These are phyloP conservation scores for Ceuthmochares aereus DNA, from an alignment of 2,113 vertebrate genomes.

Conservation along the genomic window DNA sequence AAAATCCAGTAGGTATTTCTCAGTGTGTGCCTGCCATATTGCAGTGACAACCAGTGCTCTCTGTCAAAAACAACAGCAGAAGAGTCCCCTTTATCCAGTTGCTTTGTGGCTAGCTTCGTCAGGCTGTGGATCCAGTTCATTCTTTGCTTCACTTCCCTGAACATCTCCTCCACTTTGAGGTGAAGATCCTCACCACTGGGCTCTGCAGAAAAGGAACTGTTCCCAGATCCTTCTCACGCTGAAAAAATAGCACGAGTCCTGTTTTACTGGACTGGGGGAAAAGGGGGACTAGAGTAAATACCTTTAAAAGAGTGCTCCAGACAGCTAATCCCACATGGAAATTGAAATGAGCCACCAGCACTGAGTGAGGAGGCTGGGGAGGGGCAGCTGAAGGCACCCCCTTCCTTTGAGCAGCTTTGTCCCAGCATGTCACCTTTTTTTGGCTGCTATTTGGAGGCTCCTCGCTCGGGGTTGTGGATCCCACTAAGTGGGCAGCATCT, in stretches of 20 bases:
- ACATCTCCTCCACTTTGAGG: not conserved
- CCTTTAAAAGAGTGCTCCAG: not conserved
- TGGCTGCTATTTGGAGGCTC: not conserved
- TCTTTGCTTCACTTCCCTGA: not conserved
- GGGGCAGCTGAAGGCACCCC: not conserved
- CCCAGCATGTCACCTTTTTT: not conserved
- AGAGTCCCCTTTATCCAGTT: not conserved
- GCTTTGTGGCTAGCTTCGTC: not conserved
- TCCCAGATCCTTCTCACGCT: not conserved
- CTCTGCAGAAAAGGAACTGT: not conserved
- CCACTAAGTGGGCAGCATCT: not conserved
- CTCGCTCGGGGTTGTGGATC: not conserved
- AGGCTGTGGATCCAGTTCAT: not conserved
- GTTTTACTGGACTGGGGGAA: not conserved
- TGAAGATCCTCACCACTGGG: not conserved
- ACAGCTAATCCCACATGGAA: not conserved
- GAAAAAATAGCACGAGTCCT: not conserved
- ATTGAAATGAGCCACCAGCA: not conserved
- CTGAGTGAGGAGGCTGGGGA: not conserved
- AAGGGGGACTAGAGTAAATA: not conserved
- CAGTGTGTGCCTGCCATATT: not conserved
- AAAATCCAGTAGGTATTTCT: not conserved
- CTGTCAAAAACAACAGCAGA: not conserved
- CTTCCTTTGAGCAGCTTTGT: not conserved
- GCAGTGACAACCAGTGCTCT: not conserved